Evolutionary conservation across 2,888 invertebrate genomes (phyloP).

Genomic region (Dromius quadrimaculatus): DNA sequence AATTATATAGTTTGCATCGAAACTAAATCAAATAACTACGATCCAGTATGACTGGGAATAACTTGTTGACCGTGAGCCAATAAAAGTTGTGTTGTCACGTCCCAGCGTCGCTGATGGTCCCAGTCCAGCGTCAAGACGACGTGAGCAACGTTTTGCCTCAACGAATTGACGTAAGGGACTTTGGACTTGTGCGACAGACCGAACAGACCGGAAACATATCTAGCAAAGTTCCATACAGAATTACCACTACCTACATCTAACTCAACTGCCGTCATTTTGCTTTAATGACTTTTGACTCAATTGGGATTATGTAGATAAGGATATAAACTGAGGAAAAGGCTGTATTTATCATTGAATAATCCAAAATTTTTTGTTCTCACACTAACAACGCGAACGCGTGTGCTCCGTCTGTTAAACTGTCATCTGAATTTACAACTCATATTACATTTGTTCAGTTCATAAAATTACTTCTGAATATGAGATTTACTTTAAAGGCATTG

Average conservation of each 20-base stretch:
- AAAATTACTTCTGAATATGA: conserved; percentile 8
- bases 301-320: no score
- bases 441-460: no score
- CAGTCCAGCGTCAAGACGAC: background rate
- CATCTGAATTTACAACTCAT: no score
- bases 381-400: no score
- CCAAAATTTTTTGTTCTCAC: no score
- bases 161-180: background rate
- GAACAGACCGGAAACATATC: background rate
- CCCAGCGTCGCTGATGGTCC: background rate
- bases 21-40: background rate
- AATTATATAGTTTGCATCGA: background rate
- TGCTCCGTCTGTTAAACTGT: no score
- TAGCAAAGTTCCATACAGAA: no score
- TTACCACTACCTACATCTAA: no score
- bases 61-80: background rate
- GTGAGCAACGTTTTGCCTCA: background rate
- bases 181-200: background rate
- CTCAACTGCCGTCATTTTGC: no score
- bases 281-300: no score
- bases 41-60: conserved; percentile 13
- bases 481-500: background rate
- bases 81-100: conserved; percentile 15
- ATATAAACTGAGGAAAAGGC: no score
- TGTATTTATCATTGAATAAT: no score